Evolutionary conservation across 2,113 vertebrate genomes (phyloP).

Genomic region (Butastur rufipennis): DNA sequence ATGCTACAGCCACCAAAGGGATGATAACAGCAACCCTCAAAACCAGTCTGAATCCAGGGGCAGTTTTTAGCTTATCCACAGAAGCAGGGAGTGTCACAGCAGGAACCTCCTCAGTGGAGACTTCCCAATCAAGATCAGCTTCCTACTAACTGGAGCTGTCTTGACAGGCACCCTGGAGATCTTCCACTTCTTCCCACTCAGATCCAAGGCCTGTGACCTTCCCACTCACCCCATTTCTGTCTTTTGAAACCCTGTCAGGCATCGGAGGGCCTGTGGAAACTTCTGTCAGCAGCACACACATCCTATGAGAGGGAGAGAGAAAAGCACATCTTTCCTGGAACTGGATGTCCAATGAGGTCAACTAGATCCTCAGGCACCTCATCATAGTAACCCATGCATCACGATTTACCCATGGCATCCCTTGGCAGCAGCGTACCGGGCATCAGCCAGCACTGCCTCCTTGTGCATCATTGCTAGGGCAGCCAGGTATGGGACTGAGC

Average conservation of each 20-base stretch:
- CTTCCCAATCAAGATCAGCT: neutral
- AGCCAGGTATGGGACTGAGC: neutral
- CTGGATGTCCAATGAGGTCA: neutral
- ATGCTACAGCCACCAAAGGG: neutral
- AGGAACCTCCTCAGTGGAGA: neutral
- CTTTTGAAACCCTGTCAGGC: neutral
- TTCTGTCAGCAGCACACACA: neutral
- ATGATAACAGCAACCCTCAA: neutral
- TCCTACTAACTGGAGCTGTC: neutral
- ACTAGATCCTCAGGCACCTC: neutral
- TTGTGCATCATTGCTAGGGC: neutral
- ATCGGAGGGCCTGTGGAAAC: neutral
- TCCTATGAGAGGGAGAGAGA: neutral
- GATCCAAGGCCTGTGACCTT: neutral
- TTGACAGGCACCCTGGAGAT: neutral
- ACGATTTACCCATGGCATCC: neutral
- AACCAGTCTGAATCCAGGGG: neutral
- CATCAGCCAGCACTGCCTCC: neutral
- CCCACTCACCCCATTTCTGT: neutral
- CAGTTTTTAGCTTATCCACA: neutral
- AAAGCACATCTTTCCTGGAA: neutral
- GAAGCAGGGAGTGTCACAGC: neutral
- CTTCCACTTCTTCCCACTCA: neutral
- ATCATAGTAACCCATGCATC: neutral
- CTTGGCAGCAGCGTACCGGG: neutral